Evolutionary conservation across 1,140 invertebrate genomes (phyloP).

Genomic region (Drosophila bocqueti): DNA sequence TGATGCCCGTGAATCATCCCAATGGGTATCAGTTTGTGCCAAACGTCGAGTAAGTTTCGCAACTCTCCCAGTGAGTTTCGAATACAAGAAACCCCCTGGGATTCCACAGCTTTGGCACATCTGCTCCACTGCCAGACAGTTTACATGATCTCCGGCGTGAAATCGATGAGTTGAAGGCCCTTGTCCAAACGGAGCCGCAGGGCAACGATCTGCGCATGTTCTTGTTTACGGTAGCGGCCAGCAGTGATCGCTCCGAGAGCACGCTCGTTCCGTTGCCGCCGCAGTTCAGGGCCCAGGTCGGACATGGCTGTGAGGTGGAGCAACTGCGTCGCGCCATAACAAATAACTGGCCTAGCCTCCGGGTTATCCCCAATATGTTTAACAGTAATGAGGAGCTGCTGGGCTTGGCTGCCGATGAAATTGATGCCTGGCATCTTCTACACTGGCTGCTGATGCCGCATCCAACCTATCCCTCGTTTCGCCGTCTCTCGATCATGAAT

Average conservation of each 20-base stretch:
- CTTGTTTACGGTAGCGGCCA: slow-evolving; percentile 4
- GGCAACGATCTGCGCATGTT: slow-evolving; percentile 9
- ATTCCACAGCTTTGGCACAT: neutral
- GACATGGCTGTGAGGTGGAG: neutral
- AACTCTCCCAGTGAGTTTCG: too few relatives aligned
- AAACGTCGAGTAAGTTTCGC: neutral
- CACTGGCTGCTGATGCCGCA: neutral
- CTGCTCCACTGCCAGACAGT: accelerated
- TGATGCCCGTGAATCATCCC: neutral
- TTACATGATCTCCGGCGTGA: neutral
- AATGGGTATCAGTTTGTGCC: neutral
- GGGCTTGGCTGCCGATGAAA: neutral
- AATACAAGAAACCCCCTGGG: neutral
- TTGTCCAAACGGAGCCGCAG: neutral
- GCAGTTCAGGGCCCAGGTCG: neutral
- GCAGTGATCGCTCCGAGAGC: neutral
- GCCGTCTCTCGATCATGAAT: neutral
- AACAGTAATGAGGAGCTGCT: neutral
- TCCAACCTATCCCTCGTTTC: neutral
- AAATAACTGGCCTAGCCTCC: neutral
- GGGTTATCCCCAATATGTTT: neutral
- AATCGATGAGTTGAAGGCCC: neutral
- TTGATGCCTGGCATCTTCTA: neutral
- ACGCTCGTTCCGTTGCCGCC: slow-evolving; percentile 7
- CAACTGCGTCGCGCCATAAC: neutral